A percentile compares a stretch with the other conserved stretches of the same genome.
Evolutionary conservation across 64 coral and sea anemone species (phyloP).

Genomic region (Pocillopora damicornis): DNA sequence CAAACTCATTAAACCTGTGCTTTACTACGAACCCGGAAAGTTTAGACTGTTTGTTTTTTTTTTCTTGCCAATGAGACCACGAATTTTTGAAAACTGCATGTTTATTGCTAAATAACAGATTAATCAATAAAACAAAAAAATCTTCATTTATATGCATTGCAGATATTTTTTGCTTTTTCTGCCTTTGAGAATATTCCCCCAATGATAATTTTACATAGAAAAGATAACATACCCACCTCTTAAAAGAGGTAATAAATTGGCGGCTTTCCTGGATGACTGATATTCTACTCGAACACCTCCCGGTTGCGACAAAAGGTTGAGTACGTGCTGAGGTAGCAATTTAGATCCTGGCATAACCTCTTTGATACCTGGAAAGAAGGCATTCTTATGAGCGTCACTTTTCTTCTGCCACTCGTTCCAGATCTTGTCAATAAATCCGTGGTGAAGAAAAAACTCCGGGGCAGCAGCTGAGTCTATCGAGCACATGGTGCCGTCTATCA

Average conservation of each 20-base stretch:
- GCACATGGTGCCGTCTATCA: constrained; percentile 50
- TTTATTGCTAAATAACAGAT: too few relatives aligned
- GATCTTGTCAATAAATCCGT: constrained; percentile 57
- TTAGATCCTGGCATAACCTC: constrained; percentile 9
- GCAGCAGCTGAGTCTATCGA: constrained; percentile 50
- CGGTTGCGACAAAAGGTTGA: constrained; percentile 18
- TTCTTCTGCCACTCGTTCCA: constrained; percentile 54
- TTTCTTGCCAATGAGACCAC: too few relatives aligned
- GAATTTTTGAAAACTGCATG: too few relatives aligned
- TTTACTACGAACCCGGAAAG: too few relatives aligned
- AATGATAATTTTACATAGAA: too few relatives aligned
- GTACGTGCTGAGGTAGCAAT: not conserved
- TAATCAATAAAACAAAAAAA: too few relatives aligned
- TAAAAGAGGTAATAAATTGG: not conserved
- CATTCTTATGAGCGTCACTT: constrained; percentile 13
- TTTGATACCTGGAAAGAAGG: not conserved
- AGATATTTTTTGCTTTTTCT: not conserved
- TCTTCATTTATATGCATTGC: not conserved
- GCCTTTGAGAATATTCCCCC: too few relatives aligned
- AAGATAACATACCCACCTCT: not conserved
- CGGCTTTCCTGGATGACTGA: not conserved
- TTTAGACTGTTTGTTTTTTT: too few relatives aligned
- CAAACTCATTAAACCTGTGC: too few relatives aligned
- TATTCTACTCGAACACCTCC: constrained; percentile 38
- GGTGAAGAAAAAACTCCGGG: constrained; percentile 59